Base-by-base conservation (phyloP, 2,888 invertebrate genomes). In the Apoderus coryli region DNA sequence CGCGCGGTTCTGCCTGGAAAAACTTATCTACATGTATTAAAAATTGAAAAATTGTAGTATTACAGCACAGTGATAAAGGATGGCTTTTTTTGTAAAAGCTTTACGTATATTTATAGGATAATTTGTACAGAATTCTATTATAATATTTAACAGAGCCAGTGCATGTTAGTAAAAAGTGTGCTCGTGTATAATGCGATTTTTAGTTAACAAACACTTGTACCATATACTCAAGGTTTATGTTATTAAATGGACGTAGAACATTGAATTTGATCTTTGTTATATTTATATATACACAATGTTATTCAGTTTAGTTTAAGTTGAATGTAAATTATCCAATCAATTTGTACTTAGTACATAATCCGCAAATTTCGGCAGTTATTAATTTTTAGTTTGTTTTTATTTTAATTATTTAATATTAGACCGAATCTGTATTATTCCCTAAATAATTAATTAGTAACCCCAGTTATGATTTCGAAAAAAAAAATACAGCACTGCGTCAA, bases 191-290 rank as follows among this genome's bases (percentile, higher is more conserved):
- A 54, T 53, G 54, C 50, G 43, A 23, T 27, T 31, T 29, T 27
- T 27, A 31, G 15, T 31, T 25, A 14, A 19, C 12, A 11, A 43
- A 37, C 36, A 32, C 16, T n/a, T 48, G 51, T 54, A 54, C 56
- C 55, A 52, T 51, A 54, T 44, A 54, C 54, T 45, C 53, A 51
- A 53, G 50, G 48, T 45, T 44, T n/a, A 16, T 27, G 12, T 15
- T 15, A 31, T 44, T 50, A 49, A 49, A 47, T 56, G 56, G 56
- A 56, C 56, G 55, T 56, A 54, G 52, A 56, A 56, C 53, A 55
- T 54, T 53, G 52, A 54, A 50, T 49, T 51, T 45, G 39, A 46
- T 47, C 47, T 45, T 42, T 44, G 40, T 43, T 45, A 45, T 44
- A 45, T 43, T 44, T 36, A 44, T 40, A 36, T 40, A 46, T 46